phyloP scores from a whole-genome alignment of 2,797 vertebrate species.

The Parambassis ranga region DNA sequence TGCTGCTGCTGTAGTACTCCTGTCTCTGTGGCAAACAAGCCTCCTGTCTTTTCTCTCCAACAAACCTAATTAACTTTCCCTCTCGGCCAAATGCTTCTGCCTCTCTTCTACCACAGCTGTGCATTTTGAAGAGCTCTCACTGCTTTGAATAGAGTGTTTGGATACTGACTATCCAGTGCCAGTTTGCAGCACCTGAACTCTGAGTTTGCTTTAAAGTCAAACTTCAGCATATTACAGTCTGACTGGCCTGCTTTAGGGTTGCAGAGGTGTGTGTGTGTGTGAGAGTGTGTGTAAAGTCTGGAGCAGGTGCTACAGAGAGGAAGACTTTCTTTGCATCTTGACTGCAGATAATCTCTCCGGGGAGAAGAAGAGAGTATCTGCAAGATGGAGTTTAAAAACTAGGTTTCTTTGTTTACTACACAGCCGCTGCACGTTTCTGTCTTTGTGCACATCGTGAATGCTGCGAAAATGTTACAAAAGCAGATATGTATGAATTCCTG shows the following conservation, averaged over 20 bases:
- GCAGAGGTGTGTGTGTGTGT: too few relatives aligned
- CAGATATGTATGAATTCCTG: constrained; percentile 28
- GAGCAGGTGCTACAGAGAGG: constrained; percentile 32
- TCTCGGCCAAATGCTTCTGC: constrained; percentile 18
- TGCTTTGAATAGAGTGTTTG: constrained; percentile 30
- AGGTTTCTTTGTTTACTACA: constrained; percentile 14
- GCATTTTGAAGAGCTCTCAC: constrained; percentile 22
- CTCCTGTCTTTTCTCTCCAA: constrained; percentile 57
- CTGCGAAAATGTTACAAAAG: constrained; percentile 16
- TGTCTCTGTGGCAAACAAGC: constrained; percentile 42
- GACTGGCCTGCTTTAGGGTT: neutral
- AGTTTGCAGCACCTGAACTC: constrained; percentile 13
- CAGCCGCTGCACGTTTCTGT: neutral
- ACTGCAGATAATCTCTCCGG: constrained; percentile 34
- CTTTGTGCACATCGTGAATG: constrained; percentile 1
- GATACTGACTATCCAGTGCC: neutral
- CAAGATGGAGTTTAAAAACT: constrained; percentile 23
- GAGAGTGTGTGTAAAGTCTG: constrained; percentile 3
- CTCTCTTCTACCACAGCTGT: constrained; percentile 24
- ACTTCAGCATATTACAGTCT: neutral
- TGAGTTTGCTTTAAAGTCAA: constrained; percentile 31
- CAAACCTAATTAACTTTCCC: constrained; percentile 62
- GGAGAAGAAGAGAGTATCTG: constrained; percentile 24
- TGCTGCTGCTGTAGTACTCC: constrained; percentile 5
- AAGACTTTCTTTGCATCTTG: constrained; percentile 2